Base-by-base conservation (phyloP, 2,888 invertebrate species). In the Portevinia maculata region DNA sequence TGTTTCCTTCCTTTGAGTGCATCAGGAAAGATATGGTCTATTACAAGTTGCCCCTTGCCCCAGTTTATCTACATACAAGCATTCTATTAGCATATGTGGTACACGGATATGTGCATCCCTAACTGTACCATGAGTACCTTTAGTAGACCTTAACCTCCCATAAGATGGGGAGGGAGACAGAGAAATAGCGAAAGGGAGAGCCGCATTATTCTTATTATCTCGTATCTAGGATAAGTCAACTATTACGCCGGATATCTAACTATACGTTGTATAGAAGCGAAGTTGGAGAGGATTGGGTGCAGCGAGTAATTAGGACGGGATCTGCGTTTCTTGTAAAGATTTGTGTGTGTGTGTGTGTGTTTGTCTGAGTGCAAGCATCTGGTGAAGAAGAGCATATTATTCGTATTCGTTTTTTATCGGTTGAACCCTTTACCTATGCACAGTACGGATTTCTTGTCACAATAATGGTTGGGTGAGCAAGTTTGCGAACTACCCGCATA, bases 121-220 rank as follows among this genome's bases (percentile, higher is more conserved):
- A 60, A 57, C 28, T 28, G 59, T 60, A 76, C 46, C 64, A 53
- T 46, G 55, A 65, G 46, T 64, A 60, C 57, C 75, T 81, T 55
- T 55, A 76, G 53, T 28, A 76, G 76, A 83, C 81, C 81, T 83
- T 83, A 83, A 83, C 76, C 78, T 83, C 41, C 70, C 65, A 83
- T 83, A 76, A 71, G 57, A 48, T 32, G 9, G 37, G 6, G 24
- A 11, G 37, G 32, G 4, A 28, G 52, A 24, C 24, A 24, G 24
- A 24, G 24, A 24, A 24, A 24, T 15, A n/a, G 19, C 5, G 46
- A 39, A 21, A 34, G 34, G 52, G 53, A 53, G 62, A 21, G 53
- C 55, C 70, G 48, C 53, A 71, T 78, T 71, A 71, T 71, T 71
- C 60, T 83, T 76, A 76, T 76, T 83, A 71, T 60, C 70, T 71